phyloP scores from a whole-genome alignment of 2,113 vertebrate species.

The Greenwoodochromis staneri region DNA sequence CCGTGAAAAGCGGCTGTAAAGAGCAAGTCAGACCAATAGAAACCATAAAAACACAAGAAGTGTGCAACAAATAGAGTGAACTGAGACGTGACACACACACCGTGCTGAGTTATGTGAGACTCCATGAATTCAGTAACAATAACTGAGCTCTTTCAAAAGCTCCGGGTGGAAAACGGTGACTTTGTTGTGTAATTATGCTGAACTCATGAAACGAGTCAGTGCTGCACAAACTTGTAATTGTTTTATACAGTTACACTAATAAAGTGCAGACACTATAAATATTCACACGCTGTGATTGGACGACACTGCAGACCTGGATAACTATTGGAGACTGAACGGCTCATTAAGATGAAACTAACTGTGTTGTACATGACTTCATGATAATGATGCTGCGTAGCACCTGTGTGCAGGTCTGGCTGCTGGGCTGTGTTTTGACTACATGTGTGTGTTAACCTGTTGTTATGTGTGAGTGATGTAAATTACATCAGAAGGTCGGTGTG shows the following conservation, averaged over 20 bases:
- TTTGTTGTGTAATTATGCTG: background rate
- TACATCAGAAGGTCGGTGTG: background rate
- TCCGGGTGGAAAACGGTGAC: background rate
- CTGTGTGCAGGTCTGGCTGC: background rate
- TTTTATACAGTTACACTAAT: background rate
- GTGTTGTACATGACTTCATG: background rate
- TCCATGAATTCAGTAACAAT: fast-evolving
- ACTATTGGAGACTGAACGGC: background rate
- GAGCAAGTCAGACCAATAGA: background rate
- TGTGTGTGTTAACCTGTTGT: background rate
- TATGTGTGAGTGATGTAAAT: background rate
- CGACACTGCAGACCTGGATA: background rate
- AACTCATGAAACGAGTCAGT: fast-evolving
- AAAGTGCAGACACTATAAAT: background rate
- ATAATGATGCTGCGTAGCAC: fast-evolving
- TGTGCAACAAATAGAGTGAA: background rate
- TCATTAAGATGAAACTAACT: background rate
- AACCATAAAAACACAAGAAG: background rate
- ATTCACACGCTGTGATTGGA: background rate
- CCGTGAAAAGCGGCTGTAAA: background rate
- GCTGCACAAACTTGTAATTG: background rate
- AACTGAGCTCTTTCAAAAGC: background rate
- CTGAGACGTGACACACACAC: background rate
- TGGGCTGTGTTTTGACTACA: background rate
- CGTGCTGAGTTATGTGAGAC: background rate